These are phyloP conservation scores for Mormyrops boulengeri DNA, from an alignment of 2,797 vertebrate genomes.

Conservation along the genomic window DNA sequence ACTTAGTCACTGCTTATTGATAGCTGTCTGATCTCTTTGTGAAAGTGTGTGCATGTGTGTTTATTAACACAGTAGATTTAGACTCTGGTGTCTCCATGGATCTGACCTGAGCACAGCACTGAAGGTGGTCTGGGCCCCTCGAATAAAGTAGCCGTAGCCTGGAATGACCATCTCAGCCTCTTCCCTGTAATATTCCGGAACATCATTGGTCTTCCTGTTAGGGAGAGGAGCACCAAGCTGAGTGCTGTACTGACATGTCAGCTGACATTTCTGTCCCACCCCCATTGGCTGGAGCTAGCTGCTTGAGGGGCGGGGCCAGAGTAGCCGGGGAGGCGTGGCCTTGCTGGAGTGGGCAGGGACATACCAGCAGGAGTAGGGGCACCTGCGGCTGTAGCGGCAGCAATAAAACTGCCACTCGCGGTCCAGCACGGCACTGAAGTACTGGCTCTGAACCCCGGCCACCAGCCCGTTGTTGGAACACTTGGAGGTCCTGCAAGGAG, in stretches of 20 bases:
- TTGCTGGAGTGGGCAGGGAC: conserved; percentile 37
- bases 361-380: conserved; percentile 91
- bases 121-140: conserved; percentile 91
- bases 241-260: not conserved
- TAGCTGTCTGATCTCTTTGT: not conserved
- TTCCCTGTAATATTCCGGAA: conserved; percentile 76
- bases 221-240: not conserved
- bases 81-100: not conserved
- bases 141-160: conserved; percentile 82
- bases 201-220: conserved; percentile 77
- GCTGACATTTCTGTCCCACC: not conserved
- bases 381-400: conserved; percentile 82
- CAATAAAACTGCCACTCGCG: conserved; percentile 98
- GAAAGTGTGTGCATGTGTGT: not conserved
- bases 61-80: not conserved
- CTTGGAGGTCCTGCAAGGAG: conserved; percentile 76
- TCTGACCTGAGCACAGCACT: conserved; percentile 83
- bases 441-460: conserved; percentile 89
- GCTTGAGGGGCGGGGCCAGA: not conserved
- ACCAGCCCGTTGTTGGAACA: conserved; percentile 92
- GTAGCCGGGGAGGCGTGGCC: not conserved
- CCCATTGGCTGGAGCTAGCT: not conserved
- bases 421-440: conserved; percentile 87
- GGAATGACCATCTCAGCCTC: conserved; percentile 86
- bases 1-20: not conserved